Evolutionary conservation across 2,888 invertebrate genomes (phyloP), one percentile per base, ranked within the genome.

Genomic region (Lordiphosa fenestrarum): DNA sequence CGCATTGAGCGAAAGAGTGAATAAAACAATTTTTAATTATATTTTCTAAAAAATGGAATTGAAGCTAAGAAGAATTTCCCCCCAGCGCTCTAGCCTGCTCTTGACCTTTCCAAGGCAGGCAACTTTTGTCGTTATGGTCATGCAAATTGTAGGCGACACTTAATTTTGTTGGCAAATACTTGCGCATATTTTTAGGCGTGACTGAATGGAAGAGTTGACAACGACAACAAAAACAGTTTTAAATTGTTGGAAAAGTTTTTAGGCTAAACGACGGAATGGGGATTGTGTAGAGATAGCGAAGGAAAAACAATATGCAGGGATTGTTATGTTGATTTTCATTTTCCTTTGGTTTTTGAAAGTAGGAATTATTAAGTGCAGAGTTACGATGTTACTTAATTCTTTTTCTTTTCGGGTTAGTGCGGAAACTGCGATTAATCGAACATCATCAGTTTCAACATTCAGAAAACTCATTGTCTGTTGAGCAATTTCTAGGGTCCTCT

Each of bases 121-220:
- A 15, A 46, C 25, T 44, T 13, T 66, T 50, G 49, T 54, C 68
- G 47, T 54, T 53, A 54, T 41, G 36, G 37, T 40, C 63, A 72
- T 80, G 73, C 56, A 72, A 84, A 84, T 67, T 75, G 56, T 66
- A 39, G 68, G 58, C 68, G 68, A 81, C 70, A 77, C 63, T 81
- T 72, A 76, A 81, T 84, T 84, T 66, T 70, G 64, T 75, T 81
- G 63, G 70, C 46, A 68, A 84, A 77, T 73, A 68, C 68, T 76
- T 84, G 49, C 54, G 81, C 66, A 70, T 72, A 76, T 69, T 70
- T 77, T 56, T 44, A 47, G 59, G 73, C 65, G 53, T 57, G 42
- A 37, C 55, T 53, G 57, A 42, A 58, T 59, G 10, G 25, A 56
- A 65, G 62, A 73, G 65, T 77, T 65, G 65, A 59, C 64, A 55